Evolutionary conservation across 92 coral and sea anemone species (phyloP).

Genomic region (Nematostella vectensis): DNA sequence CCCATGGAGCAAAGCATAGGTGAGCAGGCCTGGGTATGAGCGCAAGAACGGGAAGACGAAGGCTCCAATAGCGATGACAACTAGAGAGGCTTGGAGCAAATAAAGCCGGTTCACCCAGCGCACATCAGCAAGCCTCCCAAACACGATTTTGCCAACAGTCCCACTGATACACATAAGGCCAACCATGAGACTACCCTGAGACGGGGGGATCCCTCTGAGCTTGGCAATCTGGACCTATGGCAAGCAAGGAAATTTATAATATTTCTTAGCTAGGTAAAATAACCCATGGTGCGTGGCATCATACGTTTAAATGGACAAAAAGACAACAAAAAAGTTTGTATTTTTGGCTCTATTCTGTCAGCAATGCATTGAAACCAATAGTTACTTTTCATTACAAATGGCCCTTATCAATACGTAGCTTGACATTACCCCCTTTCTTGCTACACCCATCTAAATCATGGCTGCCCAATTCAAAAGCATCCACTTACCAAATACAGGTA

Average conservation of each 20-base stretch:
- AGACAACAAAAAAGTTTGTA: no score
- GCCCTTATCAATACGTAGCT: no score
- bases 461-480: no score
- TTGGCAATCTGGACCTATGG: conserved; percentile 72
- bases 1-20: conserved; percentile 72
- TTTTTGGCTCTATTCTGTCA: no score
- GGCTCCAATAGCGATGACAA: conserved; percentile 63
- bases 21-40: conserved; percentile 52
- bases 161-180: conserved; percentile 68
- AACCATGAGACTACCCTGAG: conserved; percentile 71
- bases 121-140: conserved; percentile 70
- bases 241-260: background rate
- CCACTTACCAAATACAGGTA: conserved; percentile 85
- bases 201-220: conserved; percentile 50
- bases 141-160: conserved; percentile 67
- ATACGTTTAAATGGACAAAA: no score
- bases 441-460: no score
- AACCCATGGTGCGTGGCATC: no score
- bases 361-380: no score
- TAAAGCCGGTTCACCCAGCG: conserved; percentile 53
- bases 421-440: no score
- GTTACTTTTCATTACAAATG: no score
- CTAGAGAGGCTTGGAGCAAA: conserved; percentile 50
- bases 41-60: conserved; percentile 78
- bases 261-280: no score